A percentile compares a stretch with the other conserved stretches of the same genome.
Evolutionary conservation across 2,113 vertebrate genomes (phyloP).

Genomic region (Agapornis roseicollis): DNA sequence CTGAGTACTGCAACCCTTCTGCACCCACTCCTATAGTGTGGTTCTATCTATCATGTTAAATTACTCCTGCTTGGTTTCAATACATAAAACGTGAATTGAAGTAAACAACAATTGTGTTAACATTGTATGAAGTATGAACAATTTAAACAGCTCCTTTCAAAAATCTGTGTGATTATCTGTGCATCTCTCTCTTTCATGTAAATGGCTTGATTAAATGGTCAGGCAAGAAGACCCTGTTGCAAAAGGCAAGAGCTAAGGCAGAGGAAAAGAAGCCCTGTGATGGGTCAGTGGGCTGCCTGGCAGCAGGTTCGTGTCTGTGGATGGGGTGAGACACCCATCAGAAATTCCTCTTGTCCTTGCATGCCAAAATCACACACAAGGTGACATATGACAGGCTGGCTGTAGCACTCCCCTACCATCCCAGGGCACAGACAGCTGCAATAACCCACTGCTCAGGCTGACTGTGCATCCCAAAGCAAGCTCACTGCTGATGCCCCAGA

Average conservation of each 20-base stretch:
- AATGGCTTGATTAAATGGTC: not conserved
- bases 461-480: not conserved
- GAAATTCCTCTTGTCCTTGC: not conserved
- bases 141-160: not conserved
- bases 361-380: slow-evolving; percentile 5
- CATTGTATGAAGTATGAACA: not conserved
- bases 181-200: not conserved
- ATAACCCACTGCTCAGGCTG: fast-evolving
- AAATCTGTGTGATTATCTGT: not conserved
- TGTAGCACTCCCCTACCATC: not conserved
- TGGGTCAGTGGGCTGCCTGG: not conserved
- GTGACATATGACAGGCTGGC: not conserved
- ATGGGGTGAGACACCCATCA: fast-evolving
- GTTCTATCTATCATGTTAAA: not conserved
- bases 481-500: not conserved
- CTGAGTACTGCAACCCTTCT: not conserved
- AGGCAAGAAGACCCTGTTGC: not conserved
- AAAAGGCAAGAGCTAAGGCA: not conserved
- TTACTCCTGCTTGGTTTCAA: not conserved
- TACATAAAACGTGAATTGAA: not conserved
- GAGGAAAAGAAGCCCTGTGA: not conserved
- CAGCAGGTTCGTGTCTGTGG: not conserved
- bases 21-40: fast-evolving
- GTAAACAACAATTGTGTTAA: not conserved
- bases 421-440: not conserved